Evolutionary conservation across 2,888 invertebrate species (phyloP).

Genomic region (Phymatocera aterrima): DNA sequence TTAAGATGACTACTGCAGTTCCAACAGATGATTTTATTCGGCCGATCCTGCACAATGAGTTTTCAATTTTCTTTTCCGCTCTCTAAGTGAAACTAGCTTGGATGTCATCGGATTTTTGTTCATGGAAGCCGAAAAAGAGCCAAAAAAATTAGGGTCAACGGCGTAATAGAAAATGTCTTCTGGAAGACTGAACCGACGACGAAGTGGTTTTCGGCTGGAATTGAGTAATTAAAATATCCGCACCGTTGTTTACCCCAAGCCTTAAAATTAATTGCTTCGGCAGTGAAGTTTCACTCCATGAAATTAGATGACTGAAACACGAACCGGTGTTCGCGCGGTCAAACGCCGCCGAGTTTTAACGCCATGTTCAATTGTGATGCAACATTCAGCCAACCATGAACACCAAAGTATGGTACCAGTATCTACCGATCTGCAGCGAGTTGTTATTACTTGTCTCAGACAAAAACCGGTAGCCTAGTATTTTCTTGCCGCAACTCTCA

Average conservation of each 20-base stretch:
- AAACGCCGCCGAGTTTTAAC: slow-evolving; percentile 4
- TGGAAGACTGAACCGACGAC: neutral
- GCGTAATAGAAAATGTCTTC: neutral
- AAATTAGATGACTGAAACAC: neutral
- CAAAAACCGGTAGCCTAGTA: neutral
- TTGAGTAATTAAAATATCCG: neutral
- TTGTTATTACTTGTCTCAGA: neutral
- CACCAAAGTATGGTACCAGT: too few relatives aligned
- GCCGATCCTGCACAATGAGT: neutral
- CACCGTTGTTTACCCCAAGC: neutral
- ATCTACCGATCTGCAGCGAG: slow-evolving; percentile 12
- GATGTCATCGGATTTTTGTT: neutral
- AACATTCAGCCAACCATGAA: slow-evolving; percentile 29
- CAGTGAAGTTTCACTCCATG: slow-evolving; percentile 19
- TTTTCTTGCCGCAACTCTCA: neutral
- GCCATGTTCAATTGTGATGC: slow-evolving; percentile 33
- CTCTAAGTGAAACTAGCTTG: neutral
- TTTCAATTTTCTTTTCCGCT: neutral
- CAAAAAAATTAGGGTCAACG: neutral
- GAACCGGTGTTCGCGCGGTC: neutral
- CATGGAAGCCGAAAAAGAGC: neutral
- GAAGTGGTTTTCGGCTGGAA: neutral
- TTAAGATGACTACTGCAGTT: neutral
- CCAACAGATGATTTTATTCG: neutral
- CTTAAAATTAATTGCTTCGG: neutral